phyloP scores from a whole-genome alignment of 2,113 vertebrate genomes.

The Eubucco bourcierii region DNA sequence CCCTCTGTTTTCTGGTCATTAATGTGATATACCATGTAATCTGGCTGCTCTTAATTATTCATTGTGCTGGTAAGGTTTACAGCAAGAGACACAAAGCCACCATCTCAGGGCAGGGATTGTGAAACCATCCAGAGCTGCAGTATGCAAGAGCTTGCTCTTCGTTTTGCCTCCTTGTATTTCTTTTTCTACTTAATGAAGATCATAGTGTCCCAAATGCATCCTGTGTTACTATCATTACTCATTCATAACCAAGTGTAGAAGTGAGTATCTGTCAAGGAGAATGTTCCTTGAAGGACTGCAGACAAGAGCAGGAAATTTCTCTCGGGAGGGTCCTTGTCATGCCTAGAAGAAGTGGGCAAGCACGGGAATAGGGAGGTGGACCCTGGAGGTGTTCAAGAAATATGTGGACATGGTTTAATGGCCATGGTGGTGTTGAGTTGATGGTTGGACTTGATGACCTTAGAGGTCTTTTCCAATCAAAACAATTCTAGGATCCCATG shows the following conservation, averaged over 20 bases:
- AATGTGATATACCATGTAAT: slow-evolving; percentile 28
- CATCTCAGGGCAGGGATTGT: not conserved
- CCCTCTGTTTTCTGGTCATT: not conserved
- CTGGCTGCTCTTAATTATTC: slow-evolving; percentile 54
- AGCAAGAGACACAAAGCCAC: not conserved
- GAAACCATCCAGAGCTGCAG: not conserved
- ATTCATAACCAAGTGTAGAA: slow-evolving; percentile 20
- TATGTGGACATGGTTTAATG: too few species aligned
- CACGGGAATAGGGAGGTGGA: too few species aligned
- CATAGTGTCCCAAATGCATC: not conserved
- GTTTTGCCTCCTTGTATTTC: slow-evolving; percentile 21
- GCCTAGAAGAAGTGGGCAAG: not conserved
- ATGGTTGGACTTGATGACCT: too few species aligned
- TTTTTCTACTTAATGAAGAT: not conserved
- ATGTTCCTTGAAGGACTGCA: not conserved
- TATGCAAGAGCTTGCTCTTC: slow-evolving; percentile 35
- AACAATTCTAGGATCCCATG: too few species aligned
- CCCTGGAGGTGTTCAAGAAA: too few species aligned
- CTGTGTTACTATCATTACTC: not conserved
- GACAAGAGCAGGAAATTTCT: not conserved
- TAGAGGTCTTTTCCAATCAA: too few species aligned
- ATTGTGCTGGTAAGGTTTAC: slow-evolving; percentile 22
- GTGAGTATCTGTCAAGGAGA: not conserved
- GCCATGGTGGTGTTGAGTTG: too few species aligned
- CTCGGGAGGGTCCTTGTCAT: not conserved